Base-by-base conservation (phyloP, 2,797 vertebrate species). In the Rhabdomys pumilio region DNA sequence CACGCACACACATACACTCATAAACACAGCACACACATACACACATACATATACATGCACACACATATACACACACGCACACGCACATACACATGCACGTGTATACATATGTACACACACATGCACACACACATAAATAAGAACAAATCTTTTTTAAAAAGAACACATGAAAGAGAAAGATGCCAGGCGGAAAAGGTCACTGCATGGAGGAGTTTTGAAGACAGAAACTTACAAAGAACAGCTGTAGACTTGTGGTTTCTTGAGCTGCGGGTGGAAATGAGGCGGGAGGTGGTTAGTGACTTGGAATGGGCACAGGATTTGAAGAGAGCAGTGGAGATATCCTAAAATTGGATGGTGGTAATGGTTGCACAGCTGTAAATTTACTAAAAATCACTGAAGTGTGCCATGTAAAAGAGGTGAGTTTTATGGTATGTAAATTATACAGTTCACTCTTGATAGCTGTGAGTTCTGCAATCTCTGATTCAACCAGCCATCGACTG, bases 261-360 rank as follows among this genome's bases (percentile, higher is more conserved):
- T 22, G 38, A 24, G n/a, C n/a, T 0, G 4, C 24, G 22, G 26
- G 22, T 24, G 24, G 20, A n/a, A 63, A 29, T 55, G 75, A 38
- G 14, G 20, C 4, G 4, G 19, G 57, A 7, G 12, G 61, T 13
- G 29, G 19, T 14, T 20, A n/a, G 38, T 17, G n/a, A 53, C 38
- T 38, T 1, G 22, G 85, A 83, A 63, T 50, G 34, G 6, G 31
- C 76, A 55, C 8, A 17, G 67, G 61, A 92, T 53, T 59, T 65
- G 57, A 20, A 0, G 26, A 6, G 29, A 9, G 34, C 81, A 63
- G 34, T 19, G 53, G 55, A 96, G 93, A 44, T 47, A 53, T 7
- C 79, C 77, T 92, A 47, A 96, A 93, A 89, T 31, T 88, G 84
- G 44, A 81, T 29, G 29, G 53, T 44, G 55, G 88, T 10, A 57